Percentiles rank a stretch among this genome's conserved stretches.
Conservation (phyloP, 1,140 invertebrate species). For the Drosophila bocqueti region DNA sequence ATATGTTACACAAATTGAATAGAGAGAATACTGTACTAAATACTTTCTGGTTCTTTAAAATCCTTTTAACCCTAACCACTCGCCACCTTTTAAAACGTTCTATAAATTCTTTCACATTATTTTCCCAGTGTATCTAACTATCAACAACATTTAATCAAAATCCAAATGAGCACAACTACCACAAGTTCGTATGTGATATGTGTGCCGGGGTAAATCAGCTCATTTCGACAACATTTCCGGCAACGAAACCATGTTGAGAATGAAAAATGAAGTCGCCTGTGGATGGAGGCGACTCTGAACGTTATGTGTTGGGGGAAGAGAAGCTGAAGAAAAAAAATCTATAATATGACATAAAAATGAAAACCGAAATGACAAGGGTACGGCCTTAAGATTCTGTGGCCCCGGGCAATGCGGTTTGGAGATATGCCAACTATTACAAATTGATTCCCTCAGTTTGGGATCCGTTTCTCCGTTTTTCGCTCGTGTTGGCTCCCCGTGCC, state of each 20-base stretch:
- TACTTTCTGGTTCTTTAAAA: not conserved
- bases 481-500: constrained; percentile 6
- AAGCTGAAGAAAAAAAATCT: constrained; percentile 49
- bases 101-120: not conserved
- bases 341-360: constrained; percentile 82
- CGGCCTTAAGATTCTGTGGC: constrained; percentile 47
- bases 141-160: constrained; percentile 76
- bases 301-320: constrained; percentile 11
- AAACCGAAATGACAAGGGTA: constrained; percentile 79
- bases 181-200: constrained; percentile 35
- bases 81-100: not conserved
- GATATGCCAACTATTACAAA: constrained; percentile 83
- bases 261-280: constrained; percentile 73
- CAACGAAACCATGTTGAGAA: constrained; percentile 76
- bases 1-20: not conserved
- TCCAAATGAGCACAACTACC: constrained; percentile 38
- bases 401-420: constrained; percentile 69
- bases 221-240: constrained; percentile 81
- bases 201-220: constrained; percentile 64
- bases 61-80: too few species aligned
- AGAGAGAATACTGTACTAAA: not conserved
- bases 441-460: constrained; percentile 66
- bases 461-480: constrained; percentile 28
- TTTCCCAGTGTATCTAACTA: constrained; percentile 22
- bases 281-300: not conserved